Conservation (phyloP, 2,888 invertebrate species). For the Doris montereyensis region DNA sequence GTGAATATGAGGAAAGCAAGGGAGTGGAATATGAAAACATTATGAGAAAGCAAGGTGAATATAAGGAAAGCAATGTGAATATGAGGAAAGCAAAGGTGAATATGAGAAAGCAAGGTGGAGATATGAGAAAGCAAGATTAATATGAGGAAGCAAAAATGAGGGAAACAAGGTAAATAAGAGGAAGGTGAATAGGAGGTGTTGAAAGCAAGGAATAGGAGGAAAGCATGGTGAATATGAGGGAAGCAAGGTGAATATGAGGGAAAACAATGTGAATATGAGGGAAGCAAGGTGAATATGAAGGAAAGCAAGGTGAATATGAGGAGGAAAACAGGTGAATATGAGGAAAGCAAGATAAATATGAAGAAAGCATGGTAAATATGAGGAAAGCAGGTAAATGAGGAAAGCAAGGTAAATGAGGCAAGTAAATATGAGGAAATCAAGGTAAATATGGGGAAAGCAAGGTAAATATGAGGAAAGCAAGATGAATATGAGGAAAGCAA, state of each 20-base stretch:
- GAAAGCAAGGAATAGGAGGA: not conserved
- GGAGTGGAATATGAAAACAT: not conserved
- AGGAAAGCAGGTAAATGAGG: too few species aligned
- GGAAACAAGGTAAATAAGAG: not conserved
- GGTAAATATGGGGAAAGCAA: too few species aligned
- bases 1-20: too few species aligned
- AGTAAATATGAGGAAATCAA: too few species aligned
- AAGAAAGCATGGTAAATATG: too few species aligned
- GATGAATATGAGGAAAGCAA: too few species aligned
- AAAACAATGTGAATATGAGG: not conserved
- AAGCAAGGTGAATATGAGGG: too few species aligned
- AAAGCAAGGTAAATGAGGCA: too few species aligned
- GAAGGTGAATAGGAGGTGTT: conserved; percentile 6
- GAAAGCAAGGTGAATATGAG: not conserved
- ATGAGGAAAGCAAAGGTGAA: conserved; percentile 11
- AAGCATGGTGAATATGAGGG: conserved; percentile 18
- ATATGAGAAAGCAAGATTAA: too few species aligned
- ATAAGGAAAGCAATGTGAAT: not conserved
- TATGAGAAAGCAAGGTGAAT: not conserved
- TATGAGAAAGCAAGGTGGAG: too few species aligned
- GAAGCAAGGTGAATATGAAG: too few species aligned
- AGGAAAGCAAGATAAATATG: not conserved
- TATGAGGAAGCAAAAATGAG: not conserved
- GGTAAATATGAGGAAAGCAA: too few species aligned
- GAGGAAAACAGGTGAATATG: conserved; percentile 9